Evolutionary conservation across 2,888 invertebrate genomes (phyloP), one percentile per base, ranked within the genome.

Genomic region (Cosmopolites sordidus): DNA sequence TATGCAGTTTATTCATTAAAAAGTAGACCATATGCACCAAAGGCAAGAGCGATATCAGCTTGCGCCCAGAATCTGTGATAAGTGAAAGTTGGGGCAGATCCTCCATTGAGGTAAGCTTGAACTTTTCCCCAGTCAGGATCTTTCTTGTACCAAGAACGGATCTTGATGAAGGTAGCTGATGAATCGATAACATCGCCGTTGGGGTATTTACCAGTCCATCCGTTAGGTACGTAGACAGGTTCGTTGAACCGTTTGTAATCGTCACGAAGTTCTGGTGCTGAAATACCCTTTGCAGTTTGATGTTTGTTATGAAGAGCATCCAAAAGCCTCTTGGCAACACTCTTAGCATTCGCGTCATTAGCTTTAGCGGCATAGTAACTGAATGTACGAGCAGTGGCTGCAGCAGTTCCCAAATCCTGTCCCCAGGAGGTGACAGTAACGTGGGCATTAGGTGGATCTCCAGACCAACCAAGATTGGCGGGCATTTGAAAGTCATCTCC

Each of bases 11-110:
- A 63, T 55, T 61, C 60, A 17, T 63, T 54, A 49, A 64, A 64
- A 29, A 64, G 54, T 16, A 64, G 51, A 44, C 59, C 63, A 30
- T 62, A 64, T 22, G 58, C 51, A 42, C 59, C 63, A 41, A 54
- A 52, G 5, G 63, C 54, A 18, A 64, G 40, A 44, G 63, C 63
- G 38, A 62, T 52, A 45, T 64, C 63, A 51, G 61, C 47, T 52
- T 64, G 63, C 17, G 62, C 55, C 63, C 63, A 64, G 60, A 62
- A 64, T 38, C 63, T 57, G 57, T 64, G 63, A 55, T 54, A 62
- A 14, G 53, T 55, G 49, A 64, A 61, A 11, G 40, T 49, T 5
- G 63, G 63, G 18, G 56, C 61, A 18, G 43, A 48, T 1, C 63
- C 63, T 16, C 63, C 62, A 15, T 58, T 56, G 6, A 64, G 42